Percentiles rank a stretch among this genome's conserved stretches.
Conservation (phyloP, 2,888 invertebrate species). For the Balanococcus diminutus region DNA sequence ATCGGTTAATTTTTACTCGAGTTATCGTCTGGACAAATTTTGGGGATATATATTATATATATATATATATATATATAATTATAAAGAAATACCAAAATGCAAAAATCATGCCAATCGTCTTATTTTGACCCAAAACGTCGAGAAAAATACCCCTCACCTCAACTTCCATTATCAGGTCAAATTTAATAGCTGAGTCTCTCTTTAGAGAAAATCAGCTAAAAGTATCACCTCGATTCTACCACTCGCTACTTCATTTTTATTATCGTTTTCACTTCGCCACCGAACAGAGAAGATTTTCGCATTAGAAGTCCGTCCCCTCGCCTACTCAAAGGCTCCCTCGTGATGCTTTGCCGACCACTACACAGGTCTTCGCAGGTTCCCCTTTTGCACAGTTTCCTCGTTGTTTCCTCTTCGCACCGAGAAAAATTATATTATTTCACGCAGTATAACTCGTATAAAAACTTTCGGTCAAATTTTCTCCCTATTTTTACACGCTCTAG, state of each 20-base stretch:
- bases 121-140: no score
- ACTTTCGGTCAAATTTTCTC: background rate
- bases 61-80: no score
- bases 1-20: no score
- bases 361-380: background rate
- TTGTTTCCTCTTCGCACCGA: background rate
- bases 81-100: no score
- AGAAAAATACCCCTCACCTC: background rate
- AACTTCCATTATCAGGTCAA: no score
- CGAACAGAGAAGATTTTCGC: background rate
- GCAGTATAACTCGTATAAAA: background rate
- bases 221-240: background rate
- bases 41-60: no score
- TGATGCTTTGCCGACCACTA: background rate
- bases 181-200: no score
- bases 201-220: no score
- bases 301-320: background rate
- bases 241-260: background rate
- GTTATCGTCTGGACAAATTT: no score
- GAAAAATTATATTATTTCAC: background rate
- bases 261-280: background rate
- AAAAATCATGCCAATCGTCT: no score
- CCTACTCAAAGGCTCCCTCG: background rate
- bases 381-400: no score
- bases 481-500: no score